These are phyloP conservation scores for Edolisoma coerulescens DNA, from an alignment of 2,113 vertebrate species.

Conservation along the genomic window DNA sequence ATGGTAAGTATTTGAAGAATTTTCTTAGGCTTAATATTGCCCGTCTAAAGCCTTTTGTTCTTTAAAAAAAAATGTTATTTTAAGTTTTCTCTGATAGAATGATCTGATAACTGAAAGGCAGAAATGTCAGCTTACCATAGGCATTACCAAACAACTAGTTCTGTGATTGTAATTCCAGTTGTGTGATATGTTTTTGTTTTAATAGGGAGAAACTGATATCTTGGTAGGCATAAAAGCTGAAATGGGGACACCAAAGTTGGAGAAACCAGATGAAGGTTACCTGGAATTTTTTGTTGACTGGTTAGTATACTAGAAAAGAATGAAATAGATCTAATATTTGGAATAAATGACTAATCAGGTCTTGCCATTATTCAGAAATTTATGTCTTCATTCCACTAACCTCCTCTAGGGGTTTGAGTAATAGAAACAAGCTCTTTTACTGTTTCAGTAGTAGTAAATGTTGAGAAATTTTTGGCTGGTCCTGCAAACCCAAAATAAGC, in stretches of 20 bases:
- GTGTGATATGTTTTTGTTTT: not conserved
- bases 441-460: not conserved
- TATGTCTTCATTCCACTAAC: not conserved
- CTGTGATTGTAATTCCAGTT: not conserved
- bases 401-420: not conserved
- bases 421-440: not conserved
- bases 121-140: not conserved
- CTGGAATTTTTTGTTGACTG: constrained; percentile 98
- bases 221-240: constrained; percentile 95
- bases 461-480: not conserved
- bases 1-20: not conserved
- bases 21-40: not conserved
- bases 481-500: not conserved
- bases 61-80: not conserved
- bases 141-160: not conserved
- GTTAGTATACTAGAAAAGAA: constrained; percentile 70
- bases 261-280: constrained; percentile 87
- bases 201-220: constrained; percentile 90
- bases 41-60: not conserved
- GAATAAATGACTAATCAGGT: not conserved
- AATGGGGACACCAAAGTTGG: constrained; percentile 87
- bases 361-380: not conserved
- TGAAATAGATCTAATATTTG: not conserved
- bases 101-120: not conserved
- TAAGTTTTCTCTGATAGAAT: not conserved